Conservation (phyloP, 2,797 vertebrate genomes). For the Hippoglossus hippoglossus region DNA sequence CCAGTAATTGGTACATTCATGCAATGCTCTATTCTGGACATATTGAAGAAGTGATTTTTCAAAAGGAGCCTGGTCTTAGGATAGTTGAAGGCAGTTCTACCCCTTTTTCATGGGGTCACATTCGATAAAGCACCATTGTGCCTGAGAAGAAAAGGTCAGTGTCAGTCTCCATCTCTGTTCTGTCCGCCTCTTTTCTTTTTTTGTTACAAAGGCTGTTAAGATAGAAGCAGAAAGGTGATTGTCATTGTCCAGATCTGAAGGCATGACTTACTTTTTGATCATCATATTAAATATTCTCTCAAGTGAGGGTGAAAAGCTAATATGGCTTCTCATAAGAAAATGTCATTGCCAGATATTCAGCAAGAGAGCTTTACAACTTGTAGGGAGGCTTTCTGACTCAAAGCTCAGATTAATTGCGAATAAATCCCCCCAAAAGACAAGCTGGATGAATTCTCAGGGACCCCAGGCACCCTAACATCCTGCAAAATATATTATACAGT, state of each 20-base stretch:
- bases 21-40: neutral
- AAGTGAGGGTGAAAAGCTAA: conserved; percentile 13
- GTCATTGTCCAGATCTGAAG: conserved; percentile 23
- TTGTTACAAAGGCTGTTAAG: conserved; percentile 6
- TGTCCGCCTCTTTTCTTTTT: too few species aligned
- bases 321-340: conserved; percentile 1
- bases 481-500: neutral
- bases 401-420: conserved; percentile 20
- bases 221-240: conserved; percentile 26
- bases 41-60: conserved; percentile 6
- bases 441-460: conserved; percentile 15
- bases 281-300: conserved; percentile 32
- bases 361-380: neutral
- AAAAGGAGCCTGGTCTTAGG: conserved; percentile 7
- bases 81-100: neutral
- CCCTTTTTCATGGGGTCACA: conserved; percentile 32
- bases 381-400: neutral
- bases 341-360: conserved; percentile 20
- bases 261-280: conserved; percentile 26
- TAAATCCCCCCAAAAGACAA: conserved; percentile 1
- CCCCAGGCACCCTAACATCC: neutral
- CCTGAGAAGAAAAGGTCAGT: too few species aligned
- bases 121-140: conserved; percentile 48
- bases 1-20: conserved; percentile 19
- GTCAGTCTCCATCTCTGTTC: too few species aligned